Base-by-base conservation (phyloP, 53 echinoderm and acorn worm genomes). In the Echinarachnius parma region DNA sequence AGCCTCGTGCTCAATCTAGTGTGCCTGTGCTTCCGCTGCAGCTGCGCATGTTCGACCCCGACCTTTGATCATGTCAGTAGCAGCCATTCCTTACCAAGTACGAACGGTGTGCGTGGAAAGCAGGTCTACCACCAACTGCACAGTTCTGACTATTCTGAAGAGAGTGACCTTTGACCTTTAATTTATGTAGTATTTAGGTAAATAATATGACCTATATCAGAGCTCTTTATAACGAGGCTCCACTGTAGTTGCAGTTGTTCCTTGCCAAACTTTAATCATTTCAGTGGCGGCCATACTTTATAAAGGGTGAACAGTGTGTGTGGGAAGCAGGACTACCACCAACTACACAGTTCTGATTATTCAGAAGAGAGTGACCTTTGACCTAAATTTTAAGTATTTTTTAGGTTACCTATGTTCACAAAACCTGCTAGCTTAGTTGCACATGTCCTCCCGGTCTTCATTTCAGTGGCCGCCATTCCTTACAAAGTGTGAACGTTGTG, bases 1-100 rank as follows among this genome's bases (percentile, higher is more conserved):
- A 93, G 93, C 75, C 62, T 93, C 21, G 72, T 89, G 36, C 77
- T 83, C 84, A 93, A 93, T 83, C 53, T 93, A 14, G 32, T 84
- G 46, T 86, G 89, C 22, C 24, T 86, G 22, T 93, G 89, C 75
- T 75, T 86, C 44, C 86, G 83, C 54, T 93, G 93, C 61, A 53
- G 84, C 16, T 93, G 89, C 68, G 80, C 59, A 3, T 84, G 87
- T 9, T 33, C 59, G 0, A 29, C 87, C 1, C 44, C 59, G 35
- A 57, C 87, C 11, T 69, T 52, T 28, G 28, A 47, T 8, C 25
- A 42, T 36, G 39, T 9, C 39, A 9, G 39, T 13, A 9, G 39
- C 39, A 39, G 39, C 39, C 39, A n/a, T n/a, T n/a, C n/a, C n/a
- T n/a, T n/a, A n/a, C n/a, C n/a, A n/a, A 42, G 52, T 50, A 19